Evolutionary conservation across 1,140 invertebrate species (phyloP).

Genomic region (Drosophila bocqueti): DNA sequence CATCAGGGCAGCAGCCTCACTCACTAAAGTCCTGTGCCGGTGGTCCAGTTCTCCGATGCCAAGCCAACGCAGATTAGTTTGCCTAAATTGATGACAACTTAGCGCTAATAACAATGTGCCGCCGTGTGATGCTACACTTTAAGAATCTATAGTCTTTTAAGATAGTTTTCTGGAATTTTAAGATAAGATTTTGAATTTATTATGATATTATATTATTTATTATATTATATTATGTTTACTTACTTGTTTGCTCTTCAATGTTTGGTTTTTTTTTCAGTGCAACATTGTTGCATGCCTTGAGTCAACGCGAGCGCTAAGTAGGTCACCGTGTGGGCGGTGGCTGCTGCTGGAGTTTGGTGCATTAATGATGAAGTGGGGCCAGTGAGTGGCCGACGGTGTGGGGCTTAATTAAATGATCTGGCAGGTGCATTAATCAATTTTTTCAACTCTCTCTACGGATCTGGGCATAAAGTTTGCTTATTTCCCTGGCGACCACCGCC

Average conservation of each 20-base stretch:
- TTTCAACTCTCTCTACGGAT: conserved; percentile 25
- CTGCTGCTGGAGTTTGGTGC: conserved; percentile 13
- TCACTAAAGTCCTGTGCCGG: conserved; percentile 4
- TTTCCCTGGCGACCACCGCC: conserved; percentile 52
- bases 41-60: conserved; percentile 9
- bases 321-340: conserved; percentile 29
- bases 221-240: not conserved
- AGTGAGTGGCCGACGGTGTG: conserved; percentile 21
- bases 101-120: conserved; percentile 69
- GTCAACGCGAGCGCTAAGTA: conserved; percentile 27
- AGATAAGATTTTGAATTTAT: not conserved
- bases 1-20: conserved; percentile 33
- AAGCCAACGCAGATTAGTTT: conserved; percentile 74
- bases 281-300: conserved; percentile 48
- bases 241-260: too few relatives aligned
- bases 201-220: too few relatives aligned
- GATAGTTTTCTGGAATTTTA: not conserved
- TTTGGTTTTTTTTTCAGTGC: conserved; percentile 4
- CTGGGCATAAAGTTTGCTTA: conserved; percentile 63
- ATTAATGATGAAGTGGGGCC: conserved; percentile 48
- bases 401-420: conserved; percentile 68
- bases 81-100: conserved; percentile 82
- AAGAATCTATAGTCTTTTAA: not conserved
- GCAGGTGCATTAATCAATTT: conserved; percentile 72
- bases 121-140: conserved; percentile 27